Evolutionary conservation across 2,888 invertebrate species (phyloP).

Genomic region (Scelioninae gen. 2): DNA sequence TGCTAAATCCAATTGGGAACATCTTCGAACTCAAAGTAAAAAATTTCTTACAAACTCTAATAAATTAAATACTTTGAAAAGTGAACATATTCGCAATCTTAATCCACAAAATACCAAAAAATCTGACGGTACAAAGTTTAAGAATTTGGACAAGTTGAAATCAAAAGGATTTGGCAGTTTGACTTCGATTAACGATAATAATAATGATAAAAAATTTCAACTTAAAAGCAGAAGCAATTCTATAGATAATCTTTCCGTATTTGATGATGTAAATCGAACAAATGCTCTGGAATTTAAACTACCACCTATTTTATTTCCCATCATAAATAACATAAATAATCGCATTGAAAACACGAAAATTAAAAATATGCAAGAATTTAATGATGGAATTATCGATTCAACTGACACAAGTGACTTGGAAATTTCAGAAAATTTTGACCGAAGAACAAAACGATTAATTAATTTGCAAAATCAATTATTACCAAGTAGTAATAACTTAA

Average conservation of each 20-base stretch:
- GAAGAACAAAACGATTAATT: conserved; percentile 67
- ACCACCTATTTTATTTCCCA: conserved; percentile 84
- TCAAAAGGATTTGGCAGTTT: conserved; percentile 70
- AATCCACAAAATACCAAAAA: conserved; percentile 67
- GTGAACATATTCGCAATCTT: conserved; percentile 64
- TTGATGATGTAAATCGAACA: conserved; percentile 62
- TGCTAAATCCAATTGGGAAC: conserved; percentile 91
- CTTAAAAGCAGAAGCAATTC: conserved; percentile 70
- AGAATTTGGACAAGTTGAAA: conserved; percentile 66
- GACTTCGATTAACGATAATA: conserved; percentile 69
- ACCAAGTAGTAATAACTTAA: neutral
- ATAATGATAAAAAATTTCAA: conserved; percentile 66
- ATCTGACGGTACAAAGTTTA: conserved; percentile 64
- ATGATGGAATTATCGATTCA: conserved; percentile 33
- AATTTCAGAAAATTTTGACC: conserved; percentile 69
- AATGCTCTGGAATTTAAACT: conserved; percentile 76
- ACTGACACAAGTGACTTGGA: conserved; percentile 68
- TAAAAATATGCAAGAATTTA: conserved; percentile 13
- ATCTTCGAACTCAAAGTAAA: conserved; percentile 83
- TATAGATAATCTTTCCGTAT: conserved; percentile 66
- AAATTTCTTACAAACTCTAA: conserved; percentile 74
- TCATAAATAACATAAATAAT: conserved; percentile 79
- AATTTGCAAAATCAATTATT: conserved; percentile 52
- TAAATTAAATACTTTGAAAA: conserved; percentile 63
- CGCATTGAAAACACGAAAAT: conserved; percentile 61